Conservation (phyloP, 2,797 vertebrate genomes). For the Acridotheres tristis region DNA sequence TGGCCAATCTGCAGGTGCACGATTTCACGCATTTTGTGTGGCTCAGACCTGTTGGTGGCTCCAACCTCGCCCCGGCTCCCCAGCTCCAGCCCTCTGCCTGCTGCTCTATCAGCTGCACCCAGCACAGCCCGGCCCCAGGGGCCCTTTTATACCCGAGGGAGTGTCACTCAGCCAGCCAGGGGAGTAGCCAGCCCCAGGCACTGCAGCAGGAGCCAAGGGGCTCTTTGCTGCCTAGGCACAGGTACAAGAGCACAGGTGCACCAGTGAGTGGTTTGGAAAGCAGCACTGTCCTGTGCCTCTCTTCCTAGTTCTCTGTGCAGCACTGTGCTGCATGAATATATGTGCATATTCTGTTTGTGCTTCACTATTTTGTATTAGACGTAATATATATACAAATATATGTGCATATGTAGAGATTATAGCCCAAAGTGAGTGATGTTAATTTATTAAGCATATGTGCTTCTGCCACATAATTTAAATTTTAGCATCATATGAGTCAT, state of each 20-base stretch:
- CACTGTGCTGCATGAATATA: background rate
- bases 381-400: background rate
- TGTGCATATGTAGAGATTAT: background rate
- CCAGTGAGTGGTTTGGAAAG: background rate
- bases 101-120: background rate
- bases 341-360: background rate
- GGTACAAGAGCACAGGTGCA: background rate
- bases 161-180: background rate
- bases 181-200: conserved; percentile 44
- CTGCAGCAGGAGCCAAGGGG: background rate
- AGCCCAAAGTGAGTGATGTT: background rate
- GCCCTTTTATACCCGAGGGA: conserved; percentile 22
- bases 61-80: background rate
- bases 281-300: background rate
- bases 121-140: background rate
- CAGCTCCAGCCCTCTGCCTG: background rate
- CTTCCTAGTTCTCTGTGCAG: background rate
- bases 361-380: background rate
- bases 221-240: background rate
- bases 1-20: conserved; percentile 97
- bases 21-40: conserved; percentile 91
- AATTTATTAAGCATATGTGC: background rate
- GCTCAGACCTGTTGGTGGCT: background rate
- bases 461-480: background rate
- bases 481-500: background rate